Conservation (phyloP, 2,113 vertebrate genomes). For the Rynchops niger region DNA sequence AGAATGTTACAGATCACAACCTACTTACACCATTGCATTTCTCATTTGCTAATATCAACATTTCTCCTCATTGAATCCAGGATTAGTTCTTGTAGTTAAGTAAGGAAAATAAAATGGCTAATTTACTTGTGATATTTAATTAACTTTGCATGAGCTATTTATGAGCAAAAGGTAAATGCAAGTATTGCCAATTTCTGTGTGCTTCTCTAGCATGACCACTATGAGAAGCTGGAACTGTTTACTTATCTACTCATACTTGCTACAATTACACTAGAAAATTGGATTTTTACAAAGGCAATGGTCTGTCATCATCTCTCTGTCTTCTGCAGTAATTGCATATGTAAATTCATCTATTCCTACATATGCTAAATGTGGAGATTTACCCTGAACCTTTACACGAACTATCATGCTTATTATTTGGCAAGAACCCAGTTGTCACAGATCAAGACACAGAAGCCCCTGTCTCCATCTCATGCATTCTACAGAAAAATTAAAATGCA, state of each 20-base stretch:
- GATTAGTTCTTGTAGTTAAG: neutral
- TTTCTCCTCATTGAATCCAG: neutral
- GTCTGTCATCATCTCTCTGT: neutral
- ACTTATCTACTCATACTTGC: neutral
- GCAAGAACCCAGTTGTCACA: neutral
- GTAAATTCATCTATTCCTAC: neutral
- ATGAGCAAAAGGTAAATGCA: neutral
- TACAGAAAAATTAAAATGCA: constrained; percentile 17
- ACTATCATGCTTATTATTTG: neutral
- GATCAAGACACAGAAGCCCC: neutral
- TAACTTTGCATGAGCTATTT: neutral
- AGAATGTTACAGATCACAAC: neutral
- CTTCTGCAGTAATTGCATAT: neutral
- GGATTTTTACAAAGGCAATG: neutral
- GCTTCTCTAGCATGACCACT: neutral
- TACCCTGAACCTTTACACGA: neutral
- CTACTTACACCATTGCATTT: neutral
- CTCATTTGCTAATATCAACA: neutral
- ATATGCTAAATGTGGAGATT: neutral
- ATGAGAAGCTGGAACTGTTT: neutral
- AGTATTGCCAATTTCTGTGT: neutral
- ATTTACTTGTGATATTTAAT: neutral
- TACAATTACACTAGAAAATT: neutral
- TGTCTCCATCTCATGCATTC: neutral
- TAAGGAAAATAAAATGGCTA: neutral